phyloP scores from a whole-genome alignment of 2,113 vertebrate species.

The Serinus canaria region DNA sequence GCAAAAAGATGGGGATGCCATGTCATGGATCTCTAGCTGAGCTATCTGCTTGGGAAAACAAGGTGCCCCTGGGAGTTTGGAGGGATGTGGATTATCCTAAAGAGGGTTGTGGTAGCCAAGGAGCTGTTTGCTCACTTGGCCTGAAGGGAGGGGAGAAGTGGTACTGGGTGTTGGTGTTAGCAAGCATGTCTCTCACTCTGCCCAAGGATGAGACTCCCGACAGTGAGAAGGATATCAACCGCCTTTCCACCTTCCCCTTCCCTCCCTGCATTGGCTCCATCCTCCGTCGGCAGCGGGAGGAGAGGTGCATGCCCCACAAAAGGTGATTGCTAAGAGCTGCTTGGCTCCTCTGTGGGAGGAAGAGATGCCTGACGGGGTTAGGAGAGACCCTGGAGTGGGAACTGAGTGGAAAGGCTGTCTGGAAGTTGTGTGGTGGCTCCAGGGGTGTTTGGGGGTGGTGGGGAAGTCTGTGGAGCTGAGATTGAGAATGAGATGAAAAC shows the following conservation, averaged over 20 bases:
- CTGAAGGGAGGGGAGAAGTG: not conserved
- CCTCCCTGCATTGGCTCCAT: slow-evolving; percentile 90
- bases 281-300: slow-evolving; percentile 79
- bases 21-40: not conserved
- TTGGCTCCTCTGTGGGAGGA: not conserved
- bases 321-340: slow-evolving; percentile 44
- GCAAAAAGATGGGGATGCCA: not conserved
- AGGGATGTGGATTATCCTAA: not conserved
- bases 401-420: not conserved
- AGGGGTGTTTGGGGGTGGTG: not conserved
- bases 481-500: not conserved
- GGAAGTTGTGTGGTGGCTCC: not conserved
- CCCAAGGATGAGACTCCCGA: slow-evolving; percentile 67
- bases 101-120: not conserved
- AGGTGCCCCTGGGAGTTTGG: not conserved
- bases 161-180: not conserved
- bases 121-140: not conserved
- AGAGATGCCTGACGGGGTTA: not conserved
- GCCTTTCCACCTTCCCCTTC: slow-evolving; percentile 91
- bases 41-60: not conserved
- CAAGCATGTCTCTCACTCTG: not conserved
- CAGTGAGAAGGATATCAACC: slow-evolving; percentile 90
- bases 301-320: slow-evolving; percentile 66
- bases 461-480: not conserved
- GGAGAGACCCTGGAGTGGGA: not conserved